Evolutionary conservation across 2,113 vertebrate species (phyloP), one percentile per base, ranked within the genome.

Genomic region (Varanus salvator): DNA sequence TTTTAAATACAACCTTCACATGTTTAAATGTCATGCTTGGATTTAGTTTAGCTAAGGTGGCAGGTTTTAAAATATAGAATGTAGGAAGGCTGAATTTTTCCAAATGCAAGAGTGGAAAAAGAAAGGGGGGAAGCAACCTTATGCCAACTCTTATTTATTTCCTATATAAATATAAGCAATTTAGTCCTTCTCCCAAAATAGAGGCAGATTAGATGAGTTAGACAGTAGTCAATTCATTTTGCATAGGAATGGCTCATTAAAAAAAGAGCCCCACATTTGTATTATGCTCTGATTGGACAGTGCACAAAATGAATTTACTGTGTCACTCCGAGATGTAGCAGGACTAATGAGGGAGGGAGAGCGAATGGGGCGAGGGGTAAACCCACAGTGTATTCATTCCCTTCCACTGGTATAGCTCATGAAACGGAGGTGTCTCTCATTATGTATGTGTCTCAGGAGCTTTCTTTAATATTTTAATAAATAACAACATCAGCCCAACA

Each of bases 391-490:
- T 94, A 97, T 95, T 97, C 97, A 97, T 97, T 97, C 97, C 88
- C 95, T 96, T 93, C 97, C 93, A 95, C 96, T 91, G 90, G 93
- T 84, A 86, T 1, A 0, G 90, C 96, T 96, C 94, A 44, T 88
- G 96, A 97, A 97, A 97, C 95, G 96, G 97, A 98, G 98, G 98
- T 97, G 97, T 98, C 98, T 97, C 98, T 99, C 98, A 99, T 99
- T 99, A 99, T 97, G 96, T 95, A 97, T 98, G 97, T 97, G 98
- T 99, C 98, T 98, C 98, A 89, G 97, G 98, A 98, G 98, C 98
- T 98, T 98, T 98, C 98, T 98, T 98, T 99, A 99, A 99, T 99
- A 99, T 99, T 99, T 99, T 99, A 99, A 99, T 99, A 99, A 99
- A 99, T 99, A 99, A 99, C 97, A 98, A 98, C 98, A 99, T 98